phyloP scores from a whole-genome alignment of 1,140 invertebrate genomes.

The Trichonephila inaurata region DNA sequence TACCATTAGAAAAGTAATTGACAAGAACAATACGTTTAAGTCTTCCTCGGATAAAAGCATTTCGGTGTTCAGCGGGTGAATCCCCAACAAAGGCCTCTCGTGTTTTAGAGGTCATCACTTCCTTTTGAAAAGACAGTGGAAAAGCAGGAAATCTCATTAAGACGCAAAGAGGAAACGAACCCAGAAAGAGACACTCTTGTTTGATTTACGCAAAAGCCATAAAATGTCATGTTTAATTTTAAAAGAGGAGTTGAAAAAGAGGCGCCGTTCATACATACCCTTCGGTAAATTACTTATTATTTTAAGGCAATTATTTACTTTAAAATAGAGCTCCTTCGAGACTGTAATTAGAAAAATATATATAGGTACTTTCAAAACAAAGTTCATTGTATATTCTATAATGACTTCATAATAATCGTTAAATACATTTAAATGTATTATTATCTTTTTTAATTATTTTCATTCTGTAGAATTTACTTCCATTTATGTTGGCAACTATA shows the following conservation, averaged over 20 bases:
- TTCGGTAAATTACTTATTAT: too few relatives aligned
- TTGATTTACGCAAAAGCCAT: neutral
- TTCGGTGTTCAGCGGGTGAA: neutral
- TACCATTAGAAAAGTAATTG: neutral
- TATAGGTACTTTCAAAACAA: too few relatives aligned
- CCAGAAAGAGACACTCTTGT: neutral
- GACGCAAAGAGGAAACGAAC: neutral
- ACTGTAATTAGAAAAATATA: too few relatives aligned
- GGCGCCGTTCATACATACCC: too few relatives aligned
- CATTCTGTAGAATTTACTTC: too few relatives aligned
- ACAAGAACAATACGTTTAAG: neutral
- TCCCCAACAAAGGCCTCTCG: neutral
- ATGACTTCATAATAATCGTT: too few relatives aligned
- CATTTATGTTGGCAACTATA: too few relatives aligned
- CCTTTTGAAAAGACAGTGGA: neutral
- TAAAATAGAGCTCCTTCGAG: too few relatives aligned
- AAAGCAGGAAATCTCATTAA: conserved; percentile 27
- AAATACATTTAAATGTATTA: too few relatives aligned
- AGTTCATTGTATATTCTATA: too few relatives aligned
- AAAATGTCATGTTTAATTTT: neutral
- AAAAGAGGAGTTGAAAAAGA: neutral
- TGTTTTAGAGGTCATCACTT: conserved; percentile 20
- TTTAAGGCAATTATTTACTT: too few relatives aligned
- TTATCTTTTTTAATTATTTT: too few relatives aligned
- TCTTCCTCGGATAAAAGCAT: conserved; percentile 8